Evolutionary conservation across 2,888 invertebrate species (phyloP).

Genomic region (Andrena bucephala): DNA sequence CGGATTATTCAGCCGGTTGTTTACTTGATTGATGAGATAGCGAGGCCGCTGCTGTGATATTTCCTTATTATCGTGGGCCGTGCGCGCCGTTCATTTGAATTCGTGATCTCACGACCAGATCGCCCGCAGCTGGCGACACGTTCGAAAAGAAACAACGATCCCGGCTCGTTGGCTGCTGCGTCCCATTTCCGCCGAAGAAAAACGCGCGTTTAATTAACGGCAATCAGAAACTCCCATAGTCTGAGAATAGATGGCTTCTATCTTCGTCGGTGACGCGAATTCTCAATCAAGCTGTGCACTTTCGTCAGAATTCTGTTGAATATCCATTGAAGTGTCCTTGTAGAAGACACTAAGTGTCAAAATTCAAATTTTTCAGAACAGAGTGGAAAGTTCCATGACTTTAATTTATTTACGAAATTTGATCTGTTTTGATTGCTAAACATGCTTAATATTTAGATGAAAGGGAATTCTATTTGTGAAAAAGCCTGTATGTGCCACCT

Average conservation of each 20-base stretch:
- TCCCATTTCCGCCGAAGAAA: constrained; percentile 2
- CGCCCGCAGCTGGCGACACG: constrained; percentile 1
- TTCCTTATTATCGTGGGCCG: neutral
- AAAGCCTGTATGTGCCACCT: too few relatives aligned
- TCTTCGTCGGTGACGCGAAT: neutral
- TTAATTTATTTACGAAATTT: neutral
- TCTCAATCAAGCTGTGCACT: neutral
- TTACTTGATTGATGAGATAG: neutral
- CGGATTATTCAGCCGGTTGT: too few relatives aligned
- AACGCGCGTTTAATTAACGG: neutral
- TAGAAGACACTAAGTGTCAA: too few relatives aligned
- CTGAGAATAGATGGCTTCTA: neutral
- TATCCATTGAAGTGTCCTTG: neutral
- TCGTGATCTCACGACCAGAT: constrained; percentile 22
- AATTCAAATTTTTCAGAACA: too few relatives aligned
- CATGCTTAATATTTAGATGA: too few relatives aligned
- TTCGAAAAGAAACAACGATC: neutral
- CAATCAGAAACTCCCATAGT: neutral
- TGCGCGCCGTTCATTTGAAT: constrained; percentile 21
- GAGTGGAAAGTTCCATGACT: neutral
- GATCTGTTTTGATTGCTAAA: too few relatives aligned
- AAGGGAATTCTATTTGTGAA: too few relatives aligned
- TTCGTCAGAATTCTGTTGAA: neutral
- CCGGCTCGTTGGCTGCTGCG: neutral
- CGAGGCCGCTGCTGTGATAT: neutral